Percentiles rank a stretch among this genome's conserved stretches.
phyloP scores from a whole-genome alignment of 2,113 vertebrate genomes.

The Larimichthys polyactis region DNA sequence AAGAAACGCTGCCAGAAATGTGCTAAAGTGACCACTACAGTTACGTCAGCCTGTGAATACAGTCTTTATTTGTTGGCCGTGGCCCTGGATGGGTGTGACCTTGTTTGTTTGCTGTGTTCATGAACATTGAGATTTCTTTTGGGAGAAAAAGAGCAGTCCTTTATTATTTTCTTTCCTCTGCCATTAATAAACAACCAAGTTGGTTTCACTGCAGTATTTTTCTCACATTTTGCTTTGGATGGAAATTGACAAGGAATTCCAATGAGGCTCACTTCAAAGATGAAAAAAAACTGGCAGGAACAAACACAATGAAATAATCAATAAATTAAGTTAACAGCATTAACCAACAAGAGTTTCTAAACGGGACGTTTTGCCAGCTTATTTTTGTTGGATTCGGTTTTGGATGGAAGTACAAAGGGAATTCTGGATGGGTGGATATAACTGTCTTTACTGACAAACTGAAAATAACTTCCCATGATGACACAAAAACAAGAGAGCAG shows the following conservation, averaged over 20 bases:
- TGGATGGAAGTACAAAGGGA: conserved; percentile 35
- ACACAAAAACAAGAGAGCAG: background rate
- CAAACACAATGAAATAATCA: background rate
- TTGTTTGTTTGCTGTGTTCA: background rate
- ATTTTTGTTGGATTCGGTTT: conserved; percentile 31
- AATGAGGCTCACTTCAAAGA: conserved; percentile 37
- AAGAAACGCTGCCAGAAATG: conserved; percentile 12
- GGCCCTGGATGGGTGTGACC: background rate
- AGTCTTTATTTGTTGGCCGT: conserved; percentile 8
- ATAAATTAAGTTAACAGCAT: background rate
- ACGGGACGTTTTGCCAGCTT: background rate
- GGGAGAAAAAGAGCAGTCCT: background rate
- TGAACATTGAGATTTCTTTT: background rate
- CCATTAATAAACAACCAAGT: background rate
- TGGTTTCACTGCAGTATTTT: conserved; percentile 1
- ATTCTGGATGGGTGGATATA: background rate
- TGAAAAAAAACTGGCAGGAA: conserved; percentile 9
- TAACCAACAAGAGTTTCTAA: conserved; percentile 15
- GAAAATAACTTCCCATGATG: conserved; percentile 10
- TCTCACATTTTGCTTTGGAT: conserved; percentile 21
- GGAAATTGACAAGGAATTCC: conserved; percentile 18
- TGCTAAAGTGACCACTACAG: background rate
- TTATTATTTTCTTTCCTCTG: background rate
- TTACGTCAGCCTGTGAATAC: conserved; percentile 8
- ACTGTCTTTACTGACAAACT: conserved; percentile 5